Evolutionary conservation across 1,140 invertebrate species (phyloP).

Genomic region (Drosophila pseudoananassae): DNA sequence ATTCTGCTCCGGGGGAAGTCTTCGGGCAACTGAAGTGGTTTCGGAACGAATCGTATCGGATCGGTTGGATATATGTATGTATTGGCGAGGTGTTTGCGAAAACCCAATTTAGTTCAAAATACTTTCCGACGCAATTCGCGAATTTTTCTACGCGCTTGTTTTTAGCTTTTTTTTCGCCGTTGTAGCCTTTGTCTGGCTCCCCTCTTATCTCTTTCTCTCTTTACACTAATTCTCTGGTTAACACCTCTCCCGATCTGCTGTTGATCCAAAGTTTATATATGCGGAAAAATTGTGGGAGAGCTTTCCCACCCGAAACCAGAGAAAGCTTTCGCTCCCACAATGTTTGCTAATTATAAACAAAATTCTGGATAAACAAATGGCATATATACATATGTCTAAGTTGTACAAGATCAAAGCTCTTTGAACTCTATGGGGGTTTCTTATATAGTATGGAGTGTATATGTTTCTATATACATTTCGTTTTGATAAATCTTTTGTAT

Average conservation of each 20-base stretch:
- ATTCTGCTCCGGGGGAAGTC: conserved; percentile 33
- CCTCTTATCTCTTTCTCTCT: not conserved
- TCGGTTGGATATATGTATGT: conserved; percentile 15
- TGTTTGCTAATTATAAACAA: conserved; percentile 50
- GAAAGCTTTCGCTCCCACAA: conserved; percentile 37
- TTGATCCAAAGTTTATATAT: conserved; percentile 73
- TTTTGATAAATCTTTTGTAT: not conserved
- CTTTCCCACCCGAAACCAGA: conserved; percentile 16
- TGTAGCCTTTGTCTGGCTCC: conserved; percentile 3
- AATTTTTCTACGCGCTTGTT: conserved; percentile 38
- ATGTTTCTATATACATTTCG: too few relatives aligned
- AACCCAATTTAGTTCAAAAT: conserved; percentile 21
- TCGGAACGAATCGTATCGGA: conserved; percentile 10
- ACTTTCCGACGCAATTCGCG: conserved; percentile 33
- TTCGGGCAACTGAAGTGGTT: conserved; percentile 22
- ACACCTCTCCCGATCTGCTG: conserved; percentile 28
- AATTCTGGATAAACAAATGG: conserved; percentile 52
- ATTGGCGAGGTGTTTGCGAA: not conserved
- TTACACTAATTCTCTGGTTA: conserved; percentile 17
- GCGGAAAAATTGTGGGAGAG: conserved; percentile 23
- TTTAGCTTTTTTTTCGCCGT: not conserved
- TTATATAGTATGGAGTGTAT: too few relatives aligned
- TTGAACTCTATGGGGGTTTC: not conserved
- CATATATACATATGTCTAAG: not conserved
- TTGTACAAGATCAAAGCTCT: conserved; percentile 1